These are phyloP conservation scores for Petrocephalus microphthalmus DNA, from an alignment of 2,113 vertebrate species.

Conservation along the genomic window DNA sequence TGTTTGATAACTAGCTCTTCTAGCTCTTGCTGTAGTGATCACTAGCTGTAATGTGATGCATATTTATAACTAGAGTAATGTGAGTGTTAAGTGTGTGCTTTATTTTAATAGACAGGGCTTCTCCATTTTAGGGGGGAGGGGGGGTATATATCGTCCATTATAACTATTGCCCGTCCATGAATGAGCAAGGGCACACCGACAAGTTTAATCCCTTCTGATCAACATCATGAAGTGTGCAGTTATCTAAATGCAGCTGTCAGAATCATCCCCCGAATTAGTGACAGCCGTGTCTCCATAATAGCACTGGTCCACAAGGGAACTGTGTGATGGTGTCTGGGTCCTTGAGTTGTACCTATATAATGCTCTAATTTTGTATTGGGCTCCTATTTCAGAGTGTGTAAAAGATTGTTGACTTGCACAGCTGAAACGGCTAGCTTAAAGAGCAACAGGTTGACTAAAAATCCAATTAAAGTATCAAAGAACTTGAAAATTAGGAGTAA, in stretches of 20 bases:
- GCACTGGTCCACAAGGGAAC: neutral
- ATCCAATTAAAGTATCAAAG: neutral
- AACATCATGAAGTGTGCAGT: neutral
- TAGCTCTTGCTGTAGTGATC: neutral
- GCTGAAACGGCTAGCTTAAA: neutral
- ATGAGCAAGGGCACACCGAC: neutral
- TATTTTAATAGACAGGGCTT: neutral
- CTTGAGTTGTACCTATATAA: neutral
- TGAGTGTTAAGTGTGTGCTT: neutral
- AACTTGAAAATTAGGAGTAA: neutral
- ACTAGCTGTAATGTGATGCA: neutral
- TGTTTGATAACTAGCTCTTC: neutral
- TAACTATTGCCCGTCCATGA: neutral
- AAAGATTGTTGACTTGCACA: neutral
- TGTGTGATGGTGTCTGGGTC: neutral
- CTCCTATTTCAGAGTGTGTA: neutral
- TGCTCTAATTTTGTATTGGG: neutral
- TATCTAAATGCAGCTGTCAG: constrained; percentile 5
- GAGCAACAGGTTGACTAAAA: neutral
- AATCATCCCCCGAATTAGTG: neutral
- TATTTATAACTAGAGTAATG: neutral
- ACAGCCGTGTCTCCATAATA: constrained; percentile 10
- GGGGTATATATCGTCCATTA: neutral
- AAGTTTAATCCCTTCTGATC: neutral
- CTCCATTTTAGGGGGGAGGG: neutral